Base-by-base conservation (phyloP, 2,888 invertebrate genomes). In the Tenodera sinensis region DNA sequence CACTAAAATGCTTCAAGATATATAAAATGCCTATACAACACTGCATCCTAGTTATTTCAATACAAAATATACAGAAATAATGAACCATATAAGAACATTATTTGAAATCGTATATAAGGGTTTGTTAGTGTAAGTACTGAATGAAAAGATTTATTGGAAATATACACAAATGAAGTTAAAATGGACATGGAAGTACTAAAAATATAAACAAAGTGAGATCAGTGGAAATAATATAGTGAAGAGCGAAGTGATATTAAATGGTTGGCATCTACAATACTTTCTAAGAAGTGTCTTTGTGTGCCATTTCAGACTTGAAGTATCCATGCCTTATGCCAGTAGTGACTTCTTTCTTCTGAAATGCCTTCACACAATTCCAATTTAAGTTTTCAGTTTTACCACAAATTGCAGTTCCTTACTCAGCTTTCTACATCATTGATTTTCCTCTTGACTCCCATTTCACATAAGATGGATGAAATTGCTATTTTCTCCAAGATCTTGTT, bases 371-470 rank as follows among this genome's bases (percentile, higher is more conserved):
- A 14, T 71, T 71, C 54, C 54, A 71, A 71, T 71, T 15, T 8
- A 71, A 4, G 54, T 6, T 71, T 8, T 71, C 54, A 1, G 12
- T 71, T 71, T 71, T 71, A 71, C 15, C 54, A 71, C 54, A 71
- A 71, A 20, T 71, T 71, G 25, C 54, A 71, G 25, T 71, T 71
- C 6, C 54, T 84, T 27, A 34, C 83, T 85, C 85, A 88, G n/a
- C 88, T 81, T 12, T 88, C 88, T 81, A 88, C 30, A 30, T 88
- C 88, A 54, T 84, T 81, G 20, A 88, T 28, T 83, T 85, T 88
- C 84, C 88, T 88, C 28, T 88, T 85, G 15, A 88, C 88, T 8
- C 84, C 34, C 25, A n/a, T n/a, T 71, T 88, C 88, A 28, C 71
- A 34, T 12, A 27, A 28, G 8, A 28, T 20, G 15, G 88, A 83